Percentiles rank a stretch among this genome's conserved stretches.
Conservation (phyloP, 2,888 invertebrate species). For the Dynastes hyllus region DNA sequence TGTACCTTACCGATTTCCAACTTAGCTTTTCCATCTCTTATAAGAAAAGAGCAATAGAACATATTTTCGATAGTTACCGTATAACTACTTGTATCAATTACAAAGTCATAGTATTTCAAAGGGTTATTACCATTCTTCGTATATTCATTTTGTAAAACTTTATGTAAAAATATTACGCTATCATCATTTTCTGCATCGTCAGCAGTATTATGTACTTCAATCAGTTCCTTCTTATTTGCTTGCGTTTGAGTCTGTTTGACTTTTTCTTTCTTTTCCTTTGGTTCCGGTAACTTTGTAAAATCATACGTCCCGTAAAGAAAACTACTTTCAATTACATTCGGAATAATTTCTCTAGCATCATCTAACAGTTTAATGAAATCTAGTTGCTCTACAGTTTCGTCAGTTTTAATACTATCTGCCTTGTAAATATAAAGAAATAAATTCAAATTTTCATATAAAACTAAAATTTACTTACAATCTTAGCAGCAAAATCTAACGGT, state of each 20-base stretch:
- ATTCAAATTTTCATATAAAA: not conserved
- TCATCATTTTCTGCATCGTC: constrained; percentile 75
- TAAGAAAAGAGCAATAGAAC: constrained; percentile 78
- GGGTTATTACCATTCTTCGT: constrained; percentile 68
- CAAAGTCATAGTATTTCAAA: constrained; percentile 75
- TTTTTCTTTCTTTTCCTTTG: constrained; percentile 63
- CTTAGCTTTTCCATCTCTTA: constrained; percentile 74
- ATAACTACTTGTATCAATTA: constrained; percentile 77
- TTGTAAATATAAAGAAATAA: constrained; percentile 9
- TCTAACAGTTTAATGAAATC: constrained; percentile 68
- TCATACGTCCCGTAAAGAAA: constrained; percentile 73
- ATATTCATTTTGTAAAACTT: constrained; percentile 71
- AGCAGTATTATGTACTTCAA: constrained; percentile 72
- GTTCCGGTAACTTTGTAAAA: constrained; percentile 62
- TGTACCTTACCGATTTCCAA: constrained; percentile 71
- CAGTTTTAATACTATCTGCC: constrained; percentile 56
- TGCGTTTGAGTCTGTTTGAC: constrained; percentile 63
- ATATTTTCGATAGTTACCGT: constrained; percentile 78
- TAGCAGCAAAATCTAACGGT: constrained; percentile 71
- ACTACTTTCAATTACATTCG: constrained; percentile 64
- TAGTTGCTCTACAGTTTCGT: constrained; percentile 64
- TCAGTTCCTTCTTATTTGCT: constrained; percentile 70
- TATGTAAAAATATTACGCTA: constrained; percentile 73
- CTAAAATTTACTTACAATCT: constrained; percentile 68
- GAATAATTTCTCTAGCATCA: constrained; percentile 63